Evolutionary conservation across 2,113 vertebrate species (phyloP), one percentile per base, ranked within the genome.

Genomic region (Xiphophorus hellerii): DNA sequence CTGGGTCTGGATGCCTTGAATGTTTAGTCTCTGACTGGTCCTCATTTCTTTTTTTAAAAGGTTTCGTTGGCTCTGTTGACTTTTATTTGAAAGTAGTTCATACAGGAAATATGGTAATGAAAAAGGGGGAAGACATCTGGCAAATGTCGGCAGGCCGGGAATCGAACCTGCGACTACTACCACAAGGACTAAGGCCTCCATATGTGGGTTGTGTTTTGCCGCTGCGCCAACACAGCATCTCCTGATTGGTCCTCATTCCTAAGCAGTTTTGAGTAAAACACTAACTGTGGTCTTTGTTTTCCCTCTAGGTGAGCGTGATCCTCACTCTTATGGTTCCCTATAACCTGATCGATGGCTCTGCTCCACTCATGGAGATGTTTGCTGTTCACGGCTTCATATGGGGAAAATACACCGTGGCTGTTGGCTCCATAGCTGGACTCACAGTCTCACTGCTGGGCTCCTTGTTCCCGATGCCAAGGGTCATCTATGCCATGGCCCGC

Each of bases 311-410:
- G 62, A 99, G 97, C 66, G 93, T 99, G 88, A 96, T 99, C 91
- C 93, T 99, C 86, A 99, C 97, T 0, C 94, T 99, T 82, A 95
- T 98, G 97, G 97, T 99, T 69, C 98, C 97, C 0, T 98, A 96
- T 3, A 87, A 96, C 25, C 93, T 95, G 81, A 99, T 99, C 0
- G 98, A 99, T 60, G 96, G 96, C 0, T 97, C 98, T 29, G 98
- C 98, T 14, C 98, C 98, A 0, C 95, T 99, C 86, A 98, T 99
- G 97, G 97, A 99, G 93, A 99, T 99, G 98, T 99, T 99, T 42
- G 96, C 95, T 0, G 93, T 81, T 42, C 97, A 96, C 0, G 96
- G 97, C 27, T 99, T 98, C 91, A 91, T 96, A 0, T 93, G 94
- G 28, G 98, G 97, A 63, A 98, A 99, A 77, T 99, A 97, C 87